Base-by-base conservation (phyloP, 2,797 vertebrate genomes). In the Decapterus maruadsi region DNA sequence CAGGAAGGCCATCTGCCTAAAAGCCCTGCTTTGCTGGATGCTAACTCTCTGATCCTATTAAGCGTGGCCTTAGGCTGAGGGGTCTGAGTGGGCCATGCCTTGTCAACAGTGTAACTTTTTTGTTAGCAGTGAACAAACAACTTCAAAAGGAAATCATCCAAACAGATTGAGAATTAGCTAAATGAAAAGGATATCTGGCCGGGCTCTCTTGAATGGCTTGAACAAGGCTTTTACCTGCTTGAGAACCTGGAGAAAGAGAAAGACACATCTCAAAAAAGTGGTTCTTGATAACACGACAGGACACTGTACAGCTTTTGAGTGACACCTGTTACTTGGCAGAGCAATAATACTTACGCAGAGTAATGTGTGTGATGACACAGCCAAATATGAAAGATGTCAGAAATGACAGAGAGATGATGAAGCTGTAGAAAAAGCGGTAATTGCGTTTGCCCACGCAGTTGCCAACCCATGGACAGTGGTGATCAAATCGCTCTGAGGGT, bases 401-500 rank as follows among this genome's bases (percentile, higher is more conserved):
- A 92, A 99, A 98, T 55, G 97, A 98, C 81, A 99, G 95, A 26
- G 97, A 98, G 82, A 99, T 95, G 87, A 99, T 97, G 89, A 99
- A 99, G 68, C 96, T 96, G 36, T 99, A 99, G 94, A 99, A 99
- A 94, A 97, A 99, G 82, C 98, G 97, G 81, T 99, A 99, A 91
- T 99, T 99, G 77, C 98, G 96, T 85, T 95, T 99, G 55, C 98
- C 98, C 71, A 99, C 97, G 31, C 98, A 99, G 94, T 99, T 99
- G 55, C 98, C 98, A 68, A 99, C 98, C 98, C 98, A 99, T 14
- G 98, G 98, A 85, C 98, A 99, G 91, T 99, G 98, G 84, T 99
- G 98, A 68, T 99, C 98, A 55, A 99, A 99, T 9, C 97, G 95
- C 77, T 99, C 98, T 99, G 94, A 8, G 83, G 51, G 22, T 1